Percentiles rank a stretch among this genome's conserved stretches.
Evolutionary conservation across 2,797 vertebrate genomes (phyloP).

Genomic region (Gallinago stenura): DNA sequence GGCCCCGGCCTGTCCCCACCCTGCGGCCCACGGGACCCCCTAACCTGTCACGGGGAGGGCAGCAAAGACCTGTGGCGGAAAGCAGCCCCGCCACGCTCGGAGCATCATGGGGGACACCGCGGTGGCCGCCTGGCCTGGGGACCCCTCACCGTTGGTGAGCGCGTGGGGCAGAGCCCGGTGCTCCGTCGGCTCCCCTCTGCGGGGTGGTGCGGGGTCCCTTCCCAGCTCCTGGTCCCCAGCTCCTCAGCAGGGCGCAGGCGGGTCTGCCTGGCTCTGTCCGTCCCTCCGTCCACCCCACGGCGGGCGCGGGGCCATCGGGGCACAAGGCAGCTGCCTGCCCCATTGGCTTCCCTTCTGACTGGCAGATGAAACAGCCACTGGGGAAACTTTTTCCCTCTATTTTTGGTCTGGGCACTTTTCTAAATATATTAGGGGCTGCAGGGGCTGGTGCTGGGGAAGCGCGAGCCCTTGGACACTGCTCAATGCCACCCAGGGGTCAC

Average conservation of each 20-base stretch:
- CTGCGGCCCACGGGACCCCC: rapidly evolving
- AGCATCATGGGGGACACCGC: rapidly evolving
- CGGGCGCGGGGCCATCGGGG: background rate
- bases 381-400: slow-evolving; percentile 46
- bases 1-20: background rate
- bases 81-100: background rate
- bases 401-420: slow-evolving; percentile 65
- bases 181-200: background rate
- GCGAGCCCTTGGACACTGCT: slow-evolving; percentile 12
- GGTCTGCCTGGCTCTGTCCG: background rate
- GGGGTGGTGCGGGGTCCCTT: background rate
- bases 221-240: background rate
- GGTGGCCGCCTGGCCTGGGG: rapidly evolving
- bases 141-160: background rate
- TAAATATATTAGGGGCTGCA: slow-evolving; percentile 67
- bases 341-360: slow-evolving; percentile 43
- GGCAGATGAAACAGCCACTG: slow-evolving; percentile 43
- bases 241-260: rapidly evolving
- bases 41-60: background rate
- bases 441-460: slow-evolving; percentile 18
- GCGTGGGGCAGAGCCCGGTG: background rate
- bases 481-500: slow-evolving; percentile 50
- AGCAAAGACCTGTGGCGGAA: background rate
- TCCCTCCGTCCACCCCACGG: background rate
- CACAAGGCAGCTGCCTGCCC: background rate